phyloP scores from a whole-genome alignment of 2,888 invertebrate genomes.

The Encarsia formosa region DNA sequence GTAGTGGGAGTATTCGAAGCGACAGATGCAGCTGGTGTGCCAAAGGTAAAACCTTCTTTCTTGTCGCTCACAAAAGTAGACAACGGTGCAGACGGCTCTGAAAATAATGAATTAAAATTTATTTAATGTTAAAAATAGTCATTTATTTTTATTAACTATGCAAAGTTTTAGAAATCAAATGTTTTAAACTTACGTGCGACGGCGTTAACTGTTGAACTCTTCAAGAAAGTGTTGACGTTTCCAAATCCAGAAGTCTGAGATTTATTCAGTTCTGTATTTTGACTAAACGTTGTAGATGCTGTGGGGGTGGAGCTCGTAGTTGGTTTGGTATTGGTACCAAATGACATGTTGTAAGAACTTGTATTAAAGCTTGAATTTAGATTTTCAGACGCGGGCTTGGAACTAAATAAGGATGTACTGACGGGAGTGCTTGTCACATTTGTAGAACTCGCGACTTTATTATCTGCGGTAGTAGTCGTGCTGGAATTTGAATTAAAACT shows the following conservation, averaged over 20 bases:
- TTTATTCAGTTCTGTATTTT: slow-evolving; percentile 4
- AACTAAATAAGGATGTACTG: not conserved
- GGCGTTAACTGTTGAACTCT: too few relatives aligned
- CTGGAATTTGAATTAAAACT: not conserved
- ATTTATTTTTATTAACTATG: too few relatives aligned
- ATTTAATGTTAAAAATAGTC: too few relatives aligned
- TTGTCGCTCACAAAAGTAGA: not conserved
- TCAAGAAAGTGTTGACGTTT: too few relatives aligned
- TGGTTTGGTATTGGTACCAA: not conserved
- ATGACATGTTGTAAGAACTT: not conserved
- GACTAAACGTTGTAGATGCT: too few relatives aligned
- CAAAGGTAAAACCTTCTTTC: slow-evolving; percentile 28
- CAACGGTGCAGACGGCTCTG: not conserved
- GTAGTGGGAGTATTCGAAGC: slow-evolving; percentile 11
- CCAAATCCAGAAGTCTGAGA: not conserved
- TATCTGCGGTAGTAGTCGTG: not conserved
- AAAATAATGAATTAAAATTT: too few relatives aligned
- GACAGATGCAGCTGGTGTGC: slow-evolving; percentile 1
- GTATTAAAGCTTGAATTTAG: too few relatives aligned
- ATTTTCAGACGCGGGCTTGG: not conserved
- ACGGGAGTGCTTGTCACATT: not conserved
- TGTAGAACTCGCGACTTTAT: not conserved
- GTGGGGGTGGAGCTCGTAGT: not conserved
- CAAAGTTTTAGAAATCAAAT: too few relatives aligned
- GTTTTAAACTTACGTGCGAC: too few relatives aligned